A percentile compares a stretch with the other conserved stretches of the same genome.
phyloP scores from a whole-genome alignment of 2,797 vertebrate species.

The Xenopus petersii region DNA sequence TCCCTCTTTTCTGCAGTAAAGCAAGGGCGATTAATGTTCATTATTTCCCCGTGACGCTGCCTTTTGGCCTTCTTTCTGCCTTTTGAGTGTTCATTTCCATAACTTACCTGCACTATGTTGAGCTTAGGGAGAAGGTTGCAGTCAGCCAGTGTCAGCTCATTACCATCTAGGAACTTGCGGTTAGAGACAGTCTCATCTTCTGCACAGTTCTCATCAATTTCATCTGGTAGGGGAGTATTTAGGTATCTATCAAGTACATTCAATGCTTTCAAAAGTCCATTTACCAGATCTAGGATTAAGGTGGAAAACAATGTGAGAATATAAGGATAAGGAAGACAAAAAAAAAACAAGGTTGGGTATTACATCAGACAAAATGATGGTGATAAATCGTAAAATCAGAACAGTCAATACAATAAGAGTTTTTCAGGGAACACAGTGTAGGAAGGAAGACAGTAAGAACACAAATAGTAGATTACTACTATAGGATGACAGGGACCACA shows the following conservation, averaged over 20 bases:
- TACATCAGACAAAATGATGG: too few species aligned
- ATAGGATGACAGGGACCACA: too few species aligned
- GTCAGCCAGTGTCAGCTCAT: conserved; percentile 83
- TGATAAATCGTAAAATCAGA: too few species aligned
- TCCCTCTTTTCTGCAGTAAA: too few species aligned
- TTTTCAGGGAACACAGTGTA: too few species aligned
- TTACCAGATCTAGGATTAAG: conserved; percentile 58
- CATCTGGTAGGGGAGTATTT: conserved; percentile 77
- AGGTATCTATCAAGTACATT: conserved; percentile 69
- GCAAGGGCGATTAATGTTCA: too few species aligned
- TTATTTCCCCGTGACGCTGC: too few species aligned
- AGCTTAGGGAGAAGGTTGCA: conserved; percentile 90
- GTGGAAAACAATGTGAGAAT: conserved; percentile 34
- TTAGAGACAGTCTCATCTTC: conserved; percentile 79
- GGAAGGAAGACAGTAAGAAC: too few species aligned
- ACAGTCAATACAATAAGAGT: too few species aligned
- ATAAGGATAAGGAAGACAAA: conserved; percentile 5
- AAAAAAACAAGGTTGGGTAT: background rate
- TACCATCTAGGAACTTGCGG: conserved; percentile 84
- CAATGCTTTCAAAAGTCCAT: conserved; percentile 63
- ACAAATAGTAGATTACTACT: too few species aligned
- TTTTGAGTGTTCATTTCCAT: background rate
- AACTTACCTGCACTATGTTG: conserved; percentile 83
- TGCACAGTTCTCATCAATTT: conserved; percentile 83
- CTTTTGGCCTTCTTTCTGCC: too few species aligned